A percentile compares a stretch with the other conserved stretches of the same genome.
These are phyloP conservation scores for Uloborus plumipes DNA, from an alignment of 2,888 invertebrate species.

Conservation along the genomic window DNA sequence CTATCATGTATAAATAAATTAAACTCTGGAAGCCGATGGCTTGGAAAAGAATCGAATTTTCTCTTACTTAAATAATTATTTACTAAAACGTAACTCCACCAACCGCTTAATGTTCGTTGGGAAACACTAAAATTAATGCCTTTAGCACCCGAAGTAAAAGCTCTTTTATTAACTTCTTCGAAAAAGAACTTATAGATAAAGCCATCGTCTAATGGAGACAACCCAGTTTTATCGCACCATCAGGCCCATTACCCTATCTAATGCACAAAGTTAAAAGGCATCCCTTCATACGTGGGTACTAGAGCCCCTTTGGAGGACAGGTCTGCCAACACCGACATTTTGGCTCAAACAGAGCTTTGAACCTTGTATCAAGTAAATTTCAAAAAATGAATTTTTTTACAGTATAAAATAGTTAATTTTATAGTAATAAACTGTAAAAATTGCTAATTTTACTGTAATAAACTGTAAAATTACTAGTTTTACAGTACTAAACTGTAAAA, in stretches of 20 bases:
- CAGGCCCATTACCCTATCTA: constrained; percentile 25
- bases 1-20: too few relatives aligned
- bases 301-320: constrained; percentile 16
- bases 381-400: too few relatives aligned
- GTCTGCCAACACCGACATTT: background rate
- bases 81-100: constrained; percentile 7
- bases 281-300: constrained; percentile 5
- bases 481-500: too few relatives aligned
- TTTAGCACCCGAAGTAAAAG: constrained; percentile 5
- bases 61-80: constrained; percentile 26
- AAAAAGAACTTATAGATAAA: constrained; percentile 15
- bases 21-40: too few relatives aligned
- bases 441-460: too few relatives aligned
- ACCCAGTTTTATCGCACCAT: constrained; percentile 20
- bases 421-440: too few relatives aligned
- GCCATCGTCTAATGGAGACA: constrained; percentile 15
- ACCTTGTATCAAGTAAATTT: too few relatives aligned
- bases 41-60: constrained; percentile 15
- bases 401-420: too few relatives aligned
- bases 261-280: background rate
- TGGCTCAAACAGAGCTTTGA: background rate
- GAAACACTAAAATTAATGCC: constrained; percentile 14
- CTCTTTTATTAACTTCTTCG: constrained; percentile 17
- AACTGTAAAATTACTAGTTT: too few relatives aligned
- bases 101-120: background rate